A percentile compares a stretch with the other conserved stretches of the same genome.
phyloP scores from a whole-genome alignment of 2,888 invertebrate species.

The Eristalis intricaria region DNA sequence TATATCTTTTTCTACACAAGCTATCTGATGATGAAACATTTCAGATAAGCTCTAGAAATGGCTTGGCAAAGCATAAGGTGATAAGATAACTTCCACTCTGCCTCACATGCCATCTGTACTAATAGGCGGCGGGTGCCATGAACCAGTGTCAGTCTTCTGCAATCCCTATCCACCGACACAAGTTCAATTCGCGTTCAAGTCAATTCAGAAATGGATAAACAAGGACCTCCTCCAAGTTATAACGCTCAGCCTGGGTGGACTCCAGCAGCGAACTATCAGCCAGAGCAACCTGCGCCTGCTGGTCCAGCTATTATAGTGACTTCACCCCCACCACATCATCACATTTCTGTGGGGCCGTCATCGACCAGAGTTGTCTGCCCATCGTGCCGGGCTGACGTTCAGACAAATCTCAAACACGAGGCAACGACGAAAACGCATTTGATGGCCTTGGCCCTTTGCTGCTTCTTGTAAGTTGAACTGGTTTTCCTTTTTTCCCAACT shows the following conservation, averaged over 20 bases:
- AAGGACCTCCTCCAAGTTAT: slow-evolving; percentile 77
- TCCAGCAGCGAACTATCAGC: slow-evolving; percentile 78
- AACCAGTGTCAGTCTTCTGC: background rate
- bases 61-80: background rate
- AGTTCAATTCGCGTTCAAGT: background rate
- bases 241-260: slow-evolving; percentile 75
- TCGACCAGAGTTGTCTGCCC: slow-evolving; percentile 81
- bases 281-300: slow-evolving; percentile 73
- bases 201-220: slow-evolving; percentile 31
- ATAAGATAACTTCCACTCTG: slow-evolving; percentile 27
- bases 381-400: slow-evolving; percentile 81
- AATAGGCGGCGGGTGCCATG: background rate
- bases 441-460: slow-evolving; percentile 78
- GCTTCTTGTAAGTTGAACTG: slow-evolving; percentile 77
- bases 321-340: background rate
- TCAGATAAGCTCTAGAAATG: background rate
- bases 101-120: background rate
- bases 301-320: slow-evolving; percentile 29
- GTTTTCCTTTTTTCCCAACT: background rate
- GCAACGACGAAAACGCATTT: slow-evolving; percentile 78
- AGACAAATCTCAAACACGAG: slow-evolving; percentile 80
- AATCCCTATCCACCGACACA: background rate
- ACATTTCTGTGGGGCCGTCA: slow-evolving; percentile 77
- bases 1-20: background rate
- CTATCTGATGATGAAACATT: background rate